Conservation (phyloP, 2,797 vertebrate genomes). For the Ctenopoma kingsleyae region DNA sequence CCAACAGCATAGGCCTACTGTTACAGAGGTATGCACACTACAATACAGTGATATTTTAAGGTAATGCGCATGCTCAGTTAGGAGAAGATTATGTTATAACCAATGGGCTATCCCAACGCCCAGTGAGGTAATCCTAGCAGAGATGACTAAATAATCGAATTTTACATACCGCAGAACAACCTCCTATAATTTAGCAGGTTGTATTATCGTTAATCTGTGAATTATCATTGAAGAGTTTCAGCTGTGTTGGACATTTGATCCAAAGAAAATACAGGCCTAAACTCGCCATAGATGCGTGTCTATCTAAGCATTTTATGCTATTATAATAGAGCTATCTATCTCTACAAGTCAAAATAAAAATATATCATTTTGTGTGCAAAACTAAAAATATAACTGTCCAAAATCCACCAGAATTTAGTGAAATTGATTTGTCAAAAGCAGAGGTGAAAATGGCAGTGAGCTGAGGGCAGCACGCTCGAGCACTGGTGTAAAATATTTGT, state of each 20-base stretch:
- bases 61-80: constrained; percentile 80
- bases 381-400: background rate
- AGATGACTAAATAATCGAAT: constrained; percentile 73
- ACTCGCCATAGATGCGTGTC: background rate
- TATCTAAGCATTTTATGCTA: background rate
- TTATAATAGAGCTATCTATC: background rate
- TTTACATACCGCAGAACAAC: constrained; percentile 51
- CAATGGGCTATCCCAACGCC: constrained; percentile 75
- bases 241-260: background rate
- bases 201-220: constrained; percentile 8
- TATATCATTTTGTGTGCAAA: background rate
- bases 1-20: constrained; percentile 68
- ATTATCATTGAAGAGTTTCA: constrained; percentile 12
- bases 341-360: constrained; percentile 5
- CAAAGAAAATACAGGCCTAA: constrained; percentile 6
- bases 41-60: constrained; percentile 72
- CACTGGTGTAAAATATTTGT: constrained; percentile 11
- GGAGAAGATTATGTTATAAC: constrained; percentile 72
- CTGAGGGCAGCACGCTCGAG: constrained; percentile 13
- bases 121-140: constrained; percentile 74
- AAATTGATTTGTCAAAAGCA: background rate
- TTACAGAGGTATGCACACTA: constrained; percentile 65
- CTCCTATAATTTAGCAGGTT: constrained; percentile 28
- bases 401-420: background rate
- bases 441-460: constrained; percentile 8